Evolutionary conservation across 2,113 vertebrate species (phyloP).

Genomic region (Empidonax traillii): DNA sequence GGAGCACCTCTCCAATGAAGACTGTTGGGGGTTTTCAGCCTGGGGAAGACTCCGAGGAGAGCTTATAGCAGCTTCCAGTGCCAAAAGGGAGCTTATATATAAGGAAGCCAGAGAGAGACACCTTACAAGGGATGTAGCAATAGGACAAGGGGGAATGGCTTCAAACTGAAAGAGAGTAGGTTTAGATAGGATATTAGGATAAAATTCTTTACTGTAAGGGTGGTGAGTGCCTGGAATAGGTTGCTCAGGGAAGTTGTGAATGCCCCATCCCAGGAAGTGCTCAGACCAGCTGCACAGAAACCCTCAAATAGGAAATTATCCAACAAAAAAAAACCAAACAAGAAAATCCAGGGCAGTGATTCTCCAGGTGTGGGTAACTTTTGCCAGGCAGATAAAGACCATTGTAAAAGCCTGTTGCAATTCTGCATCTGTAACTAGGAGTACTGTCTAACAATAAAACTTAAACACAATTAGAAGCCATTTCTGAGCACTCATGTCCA

Average conservation of each 20-base stretch:
- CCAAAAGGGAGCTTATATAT: background rate
- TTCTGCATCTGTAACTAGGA: background rate
- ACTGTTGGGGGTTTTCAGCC: background rate
- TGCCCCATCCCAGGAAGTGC: background rate
- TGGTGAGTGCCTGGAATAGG: rapidly evolving
- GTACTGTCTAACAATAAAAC: background rate
- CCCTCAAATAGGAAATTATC: background rate
- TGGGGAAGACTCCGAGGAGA: background rate
- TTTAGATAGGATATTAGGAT: background rate
- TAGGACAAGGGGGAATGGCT: background rate
- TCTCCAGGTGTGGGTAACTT: background rate
- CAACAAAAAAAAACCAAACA: background rate
- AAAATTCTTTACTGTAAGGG: background rate
- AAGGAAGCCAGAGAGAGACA: background rate
- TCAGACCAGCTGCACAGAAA: background rate
- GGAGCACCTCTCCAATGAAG: background rate
- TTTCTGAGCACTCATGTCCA: background rate
- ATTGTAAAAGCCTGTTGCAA: background rate
- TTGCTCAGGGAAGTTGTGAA: background rate
- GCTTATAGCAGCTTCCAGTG: background rate
- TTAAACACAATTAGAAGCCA: background rate
- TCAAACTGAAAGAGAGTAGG: background rate
- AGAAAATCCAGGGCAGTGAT: background rate
- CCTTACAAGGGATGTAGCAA: background rate
- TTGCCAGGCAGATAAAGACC: background rate